Base-by-base conservation (phyloP, 2,113 vertebrate species). In the Emberiza fucata region DNA sequence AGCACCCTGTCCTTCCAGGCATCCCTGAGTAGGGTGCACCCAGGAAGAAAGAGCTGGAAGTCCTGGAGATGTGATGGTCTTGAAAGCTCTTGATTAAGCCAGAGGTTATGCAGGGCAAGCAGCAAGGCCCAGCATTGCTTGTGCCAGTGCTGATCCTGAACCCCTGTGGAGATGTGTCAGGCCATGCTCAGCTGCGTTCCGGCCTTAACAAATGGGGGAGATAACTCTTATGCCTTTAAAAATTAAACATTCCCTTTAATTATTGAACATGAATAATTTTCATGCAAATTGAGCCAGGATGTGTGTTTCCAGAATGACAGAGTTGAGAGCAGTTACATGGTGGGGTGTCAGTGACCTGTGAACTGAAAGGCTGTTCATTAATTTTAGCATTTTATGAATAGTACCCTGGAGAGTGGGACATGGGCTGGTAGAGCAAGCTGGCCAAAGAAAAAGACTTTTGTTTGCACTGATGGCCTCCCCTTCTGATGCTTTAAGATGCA, bases 261-360 rank as follows among this genome's bases (percentile, higher is more conserved):
- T 96, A 94, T 96, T 97, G 71, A 96, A 50, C 33, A 22, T 28
- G 72, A 95, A 71, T 94, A 72, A 86, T 97, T 88, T 92, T 76
- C 56, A 81, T 91, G 93, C 93, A 90, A 79, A 83, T 87, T 40
- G 86, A 85, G 33, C 81, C 35, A 39, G 60, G 37, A 50, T 89
- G 39, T 28, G n/a, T 61, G 31, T 70, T 95, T 92, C 79, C 37
- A 69, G 68, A 82, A 80, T 53, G 87, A 27, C 35, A 44, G 44
- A 44, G 71, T 17, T 92, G 81, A 79, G 86, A 91, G 69, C 2
- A 1, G 72, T 78, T 79, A 56, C 39, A 3, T 50, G 0, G 5
- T 1, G 3, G 76, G 77, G 54, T 77, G 66, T 90, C 53, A 29
- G 83, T 45, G 72, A 92, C 89, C 92, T 90, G 80, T 68, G 88